Evolutionary conservation across 53 echinoderm and acorn worm species (phyloP).

Genomic region (Stichopus horrens): DNA sequence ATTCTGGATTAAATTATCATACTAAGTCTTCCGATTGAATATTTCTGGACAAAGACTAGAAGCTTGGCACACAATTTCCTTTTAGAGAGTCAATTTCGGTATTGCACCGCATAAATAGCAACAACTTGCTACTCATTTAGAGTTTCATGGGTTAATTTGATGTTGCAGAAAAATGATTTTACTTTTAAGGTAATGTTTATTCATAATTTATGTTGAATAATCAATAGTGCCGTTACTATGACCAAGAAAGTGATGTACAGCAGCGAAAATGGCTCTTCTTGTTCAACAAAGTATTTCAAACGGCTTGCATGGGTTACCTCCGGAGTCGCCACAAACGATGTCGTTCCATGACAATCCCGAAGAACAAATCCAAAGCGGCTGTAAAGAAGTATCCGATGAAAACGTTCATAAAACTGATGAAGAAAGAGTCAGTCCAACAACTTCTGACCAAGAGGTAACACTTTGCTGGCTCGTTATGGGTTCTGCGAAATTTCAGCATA

Average conservation of each 20-base stretch:
- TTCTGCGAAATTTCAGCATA: neutral
- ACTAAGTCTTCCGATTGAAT: too few species aligned
- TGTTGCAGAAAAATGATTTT: too few species aligned
- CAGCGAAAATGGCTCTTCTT: neutral
- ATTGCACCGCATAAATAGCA: too few species aligned
- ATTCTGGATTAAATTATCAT: too few species aligned
- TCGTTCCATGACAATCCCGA: neutral
- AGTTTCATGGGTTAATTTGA: too few species aligned
- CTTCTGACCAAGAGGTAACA: neutral
- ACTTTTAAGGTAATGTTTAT: neutral
- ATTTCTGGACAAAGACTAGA: too few species aligned
- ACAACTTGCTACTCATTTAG: too few species aligned
- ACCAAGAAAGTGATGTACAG: neutral
- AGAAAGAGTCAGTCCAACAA: neutral
- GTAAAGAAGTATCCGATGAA: neutral
- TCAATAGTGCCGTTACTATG: conserved; percentile 16
- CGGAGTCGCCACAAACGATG: neutral
- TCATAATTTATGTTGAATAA: conserved; percentile 18
- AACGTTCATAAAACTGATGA: neutral
- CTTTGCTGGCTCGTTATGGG: neutral
- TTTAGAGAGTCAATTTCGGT: too few species aligned
- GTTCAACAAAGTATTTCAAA: neutral
- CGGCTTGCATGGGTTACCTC: neutral
- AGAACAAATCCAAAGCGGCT: neutral
- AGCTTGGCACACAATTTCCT: too few species aligned